Evolutionary conservation across 2,888 invertebrate species (phyloP).

Genomic region (Dasysyrphus albostriatus): DNA sequence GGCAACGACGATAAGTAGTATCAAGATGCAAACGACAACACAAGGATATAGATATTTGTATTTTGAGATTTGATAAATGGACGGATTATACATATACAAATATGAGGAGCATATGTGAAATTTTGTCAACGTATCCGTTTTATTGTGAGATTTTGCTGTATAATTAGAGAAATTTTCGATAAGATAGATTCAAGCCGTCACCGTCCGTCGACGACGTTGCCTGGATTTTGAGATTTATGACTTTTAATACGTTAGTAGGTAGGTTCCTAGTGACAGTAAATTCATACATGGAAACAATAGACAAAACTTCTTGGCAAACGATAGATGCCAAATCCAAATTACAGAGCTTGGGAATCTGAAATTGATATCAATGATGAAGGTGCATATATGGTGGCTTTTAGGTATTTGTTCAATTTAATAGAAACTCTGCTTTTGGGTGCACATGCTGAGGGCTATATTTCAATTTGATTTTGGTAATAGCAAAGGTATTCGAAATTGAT

Average conservation of each 20-base stretch:
- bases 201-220: neutral
- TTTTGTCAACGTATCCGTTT: constrained; percentile 2
- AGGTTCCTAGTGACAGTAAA: neutral
- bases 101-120: constrained; percentile 4
- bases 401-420: neutral
- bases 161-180: constrained; percentile 4
- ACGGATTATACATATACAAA: neutral
- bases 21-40: neutral
- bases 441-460: neutral
- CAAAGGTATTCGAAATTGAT: neutral
- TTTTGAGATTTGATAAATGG: constrained; percentile 5
- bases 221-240: neutral
- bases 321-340: neutral
- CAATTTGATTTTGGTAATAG: neutral
- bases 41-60: neutral
- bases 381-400: neutral
- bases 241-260: constrained; percentile 1
- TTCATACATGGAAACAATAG: constrained; percentile 4
- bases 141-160: neutral
- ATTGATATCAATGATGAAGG: constrained; percentile 13
- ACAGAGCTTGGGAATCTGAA: neutral
- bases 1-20: neutral
- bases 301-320: neutral
- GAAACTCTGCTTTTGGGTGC: neutral
- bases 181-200: neutral